Evolutionary conservation across 2,888 invertebrate species (phyloP), one percentile per base, ranked within the genome.

Genomic region (Parochlus steinenii): DNA sequence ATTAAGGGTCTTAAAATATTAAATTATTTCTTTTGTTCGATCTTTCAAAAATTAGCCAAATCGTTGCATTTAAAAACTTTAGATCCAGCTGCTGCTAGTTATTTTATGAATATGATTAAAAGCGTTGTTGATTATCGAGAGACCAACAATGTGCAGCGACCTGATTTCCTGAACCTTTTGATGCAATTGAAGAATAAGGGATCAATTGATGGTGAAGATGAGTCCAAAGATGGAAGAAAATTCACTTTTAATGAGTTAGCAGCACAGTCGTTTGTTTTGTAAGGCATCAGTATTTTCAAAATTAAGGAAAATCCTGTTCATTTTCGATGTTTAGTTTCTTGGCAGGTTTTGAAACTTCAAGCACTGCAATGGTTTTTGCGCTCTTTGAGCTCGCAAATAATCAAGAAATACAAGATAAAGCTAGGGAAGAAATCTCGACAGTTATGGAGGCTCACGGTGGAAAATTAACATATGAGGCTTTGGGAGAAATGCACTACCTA

Each of bases 311-410:
- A 22, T 22, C 8, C 8, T 7, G 7, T 22, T 6, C 22, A 22
- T 14, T 26, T 22, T 22, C 10, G 10, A 10, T 22, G 22, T 22
- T 22, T 22, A 7, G 6, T 46, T 64, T 69, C 55, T 51, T 67
- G 10, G 71, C 68, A 12, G 71, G 71, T 0, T 69, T 67, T 44
- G 71, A 71, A 48, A 70, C 70, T 0, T 67, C 69, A 1, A 66
- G 70, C 0, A 62, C 67, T 0, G 61, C 66, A 0, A 59, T 69
- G 2, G 62, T 64, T 42, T 67, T 64, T 25, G 27, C 23, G 8
- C 28, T 39, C 10, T 12, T 24, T 11, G 36, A 36, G 20, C n/a
- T 39, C 3, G 10, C 18, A 18, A 8, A 20, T 15, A 14, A 29
- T 20, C 29, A 10, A 3, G 36, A 36, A 7, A 15, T 36, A 17